Base-by-base conservation (phyloP, 1,140 invertebrate species). In the Planococcus citri region DNA sequence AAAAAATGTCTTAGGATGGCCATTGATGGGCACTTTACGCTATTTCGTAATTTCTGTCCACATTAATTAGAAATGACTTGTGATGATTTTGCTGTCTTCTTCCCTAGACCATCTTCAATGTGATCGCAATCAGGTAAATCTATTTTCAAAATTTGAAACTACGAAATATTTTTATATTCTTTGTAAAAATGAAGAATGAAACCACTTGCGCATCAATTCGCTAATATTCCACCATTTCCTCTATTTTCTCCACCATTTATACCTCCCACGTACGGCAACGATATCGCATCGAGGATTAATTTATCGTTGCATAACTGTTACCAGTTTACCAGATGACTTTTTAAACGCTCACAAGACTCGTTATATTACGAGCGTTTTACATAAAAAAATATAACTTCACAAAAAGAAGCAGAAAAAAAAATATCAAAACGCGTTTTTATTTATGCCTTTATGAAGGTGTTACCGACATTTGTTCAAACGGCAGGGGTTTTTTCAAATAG, bases 361-460 rank as follows among this genome's bases (percentile, higher is more conserved):
- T 51, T 51, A 51, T n/a, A n/a, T 51, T 51, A 20, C 17, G 29
- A 33, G 17, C 41, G 41, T 51, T 51, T 51, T 51, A 51, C 41
- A 51, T 51, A 51, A 51, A 51, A 51, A 51, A 17, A 20, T 58
- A 58, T 17, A 4, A 58, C n/a, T n/a, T n/a, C n/a, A 6, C 51
- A 58, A 58, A 64, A 64, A 2, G 60, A 25, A n/a, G n/a, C n/a
- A n/a, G n/a, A n/a, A n/a, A n/a, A 25, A 25, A 64, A 51, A 51
- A 51, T 51, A 51, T 3, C 60, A 12, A 25, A 64, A 25, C 25
- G 60, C 29, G 21, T 58, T 64, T 64, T 64, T 64, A 64, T 64
- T 64, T 64, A 64, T 64, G 60, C 25, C 10, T 64, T 25, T 64
- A 25, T 64, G 60, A 64, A 64, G 60, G 60, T 64, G 60, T 64